Evolutionary conservation across 2,888 invertebrate genomes (phyloP).

Genomic region (Leptopilina syphax): DNA sequence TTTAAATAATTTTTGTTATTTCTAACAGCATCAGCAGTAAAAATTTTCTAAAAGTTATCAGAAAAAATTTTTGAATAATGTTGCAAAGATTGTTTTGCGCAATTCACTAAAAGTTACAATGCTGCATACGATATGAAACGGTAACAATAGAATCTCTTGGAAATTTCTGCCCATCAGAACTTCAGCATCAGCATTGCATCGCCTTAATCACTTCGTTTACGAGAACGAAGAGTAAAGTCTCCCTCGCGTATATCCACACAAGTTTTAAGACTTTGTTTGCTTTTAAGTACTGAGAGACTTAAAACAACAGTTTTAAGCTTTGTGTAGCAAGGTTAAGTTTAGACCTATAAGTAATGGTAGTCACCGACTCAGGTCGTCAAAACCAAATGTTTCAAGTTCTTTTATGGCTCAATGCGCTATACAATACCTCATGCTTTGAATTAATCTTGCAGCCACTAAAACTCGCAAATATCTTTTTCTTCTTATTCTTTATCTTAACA

Average conservation of each 20-base stretch:
- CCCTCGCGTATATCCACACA: neutral
- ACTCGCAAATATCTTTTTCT: constrained; percentile 1
- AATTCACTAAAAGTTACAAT: too few species aligned
- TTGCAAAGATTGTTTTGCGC: too few species aligned
- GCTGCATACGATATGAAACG: too few species aligned
- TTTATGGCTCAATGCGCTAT: constrained; percentile 14
- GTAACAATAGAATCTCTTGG: neutral
- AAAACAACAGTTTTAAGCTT: constrained; percentile 17
- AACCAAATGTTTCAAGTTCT: constrained; percentile 23
- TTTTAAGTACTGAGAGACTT: constrained; percentile 23
- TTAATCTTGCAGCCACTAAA: constrained; percentile 18
- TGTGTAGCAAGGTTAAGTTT: constrained; percentile 1
- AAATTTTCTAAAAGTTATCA: too few species aligned
- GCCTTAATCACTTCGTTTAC: constrained; percentile 4
- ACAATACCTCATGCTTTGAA: constrained; percentile 20
- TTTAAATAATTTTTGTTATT: too few species aligned
- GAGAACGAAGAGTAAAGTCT: neutral
- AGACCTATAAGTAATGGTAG: constrained; percentile 6
- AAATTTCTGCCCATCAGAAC: neutral
- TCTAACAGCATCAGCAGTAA: too few species aligned
- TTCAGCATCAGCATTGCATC: neutral
- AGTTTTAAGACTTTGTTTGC: constrained; percentile 28
- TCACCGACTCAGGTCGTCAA: constrained; percentile 19
- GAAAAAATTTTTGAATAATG: too few species aligned
- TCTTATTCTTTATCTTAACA: neutral